Base-by-base conservation (phyloP, 2,113 vertebrate species). In the Sinocyclocheilus maitianheensis region DNA sequence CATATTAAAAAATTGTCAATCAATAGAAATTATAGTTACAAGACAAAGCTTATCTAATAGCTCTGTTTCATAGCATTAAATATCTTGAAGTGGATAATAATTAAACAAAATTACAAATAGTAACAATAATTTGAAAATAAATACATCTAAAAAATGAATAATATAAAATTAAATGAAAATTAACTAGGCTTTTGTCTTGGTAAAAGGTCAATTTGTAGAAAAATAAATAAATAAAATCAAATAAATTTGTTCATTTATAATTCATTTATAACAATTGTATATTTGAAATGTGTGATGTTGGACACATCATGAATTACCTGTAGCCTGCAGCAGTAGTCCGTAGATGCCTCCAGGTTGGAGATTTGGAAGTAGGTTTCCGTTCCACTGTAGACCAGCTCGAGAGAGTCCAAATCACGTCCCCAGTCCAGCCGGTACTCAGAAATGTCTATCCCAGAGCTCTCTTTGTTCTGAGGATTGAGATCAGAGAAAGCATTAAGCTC, bases 381-480 rank as follows among this genome's bases (percentile, higher is more conserved):
- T 62, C 98, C 98, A 0, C 89, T 95, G 86, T 99, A 99, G 16
- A 95, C 90, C 20, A 96, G 93, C 89, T 98, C 96, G 92, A 97
- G 94, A 84, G 95, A 94, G 1, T 96, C 96, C 30, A 96, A 96
- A 89, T 97, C 97, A 26, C 91, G 92, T 86, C 96, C 97, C 97
- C 98, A 99, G 89, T 98, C 97, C 92, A 99, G 91, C 88, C 96
- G 95, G 92, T 98, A 99, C 90, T 97, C 97, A 0, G 98, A 97
- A 92, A 99, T 95, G 91, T 99, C 98, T 1, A 96, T 94, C 58
- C 97, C 97, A n/a, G 96, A 97, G 88, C 96, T 96, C 86, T 98
- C 97, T 0, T 97, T 97, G 94, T 96, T 97, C 98, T 99, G 94
- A 67, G 81, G 30, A 69, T 83, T 43, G 51, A 86, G 37, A 88